Evolutionary conservation across 1,140 invertebrate genomes (phyloP), one percentile per base, ranked within the genome.

Genomic region (Bombus difficillimus): DNA sequence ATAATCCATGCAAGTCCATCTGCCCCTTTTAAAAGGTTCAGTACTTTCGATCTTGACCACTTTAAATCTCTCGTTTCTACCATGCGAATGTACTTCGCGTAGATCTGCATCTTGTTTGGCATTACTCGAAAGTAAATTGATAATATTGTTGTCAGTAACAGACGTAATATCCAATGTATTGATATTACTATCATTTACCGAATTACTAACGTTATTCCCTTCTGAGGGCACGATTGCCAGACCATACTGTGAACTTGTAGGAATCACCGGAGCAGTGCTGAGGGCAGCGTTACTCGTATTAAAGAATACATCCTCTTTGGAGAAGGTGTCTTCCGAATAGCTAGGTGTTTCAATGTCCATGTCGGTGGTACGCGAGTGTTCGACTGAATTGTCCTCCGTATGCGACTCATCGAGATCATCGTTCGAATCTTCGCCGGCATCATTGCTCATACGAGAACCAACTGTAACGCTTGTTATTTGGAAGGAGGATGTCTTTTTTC

Each of bases 1-100:
- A 95, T 98, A 99, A 95, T 99, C 98, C 97, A 98, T 98, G 95
- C 98, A 99, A 90, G 97, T 97, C 99, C 99, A 99, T 92, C 98
- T 96, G 41, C 99, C 99, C 66, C 98, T 96, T 89, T 98, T 97
- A 92, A 99, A 99, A 9, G 98, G 98, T 94, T 99, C 98, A 39
- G 98, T 98, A 93, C 98, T 99, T 94, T 98, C 98, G 86, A 99
- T 98, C 96, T 99, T 99, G 39, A 99, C 98, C 89, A 99, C 98
- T 96, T 98, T 98, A 94, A 99, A 99, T 86, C 98, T 96, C 94
- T 98, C 97, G 94, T 98, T 98, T 91, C 97, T 96, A 90, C 96
- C 96, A 91, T 97, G 96, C 91, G 97, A 96, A 91, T 97, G 97
- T 82, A 97, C 96, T 89, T 97, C 97, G 92, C 97, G 96, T 93